Evolutionary conservation across 2,888 invertebrate genomes (phyloP), one percentile per base, ranked within the genome.

Genomic region (Diarsia mendica): DNA sequence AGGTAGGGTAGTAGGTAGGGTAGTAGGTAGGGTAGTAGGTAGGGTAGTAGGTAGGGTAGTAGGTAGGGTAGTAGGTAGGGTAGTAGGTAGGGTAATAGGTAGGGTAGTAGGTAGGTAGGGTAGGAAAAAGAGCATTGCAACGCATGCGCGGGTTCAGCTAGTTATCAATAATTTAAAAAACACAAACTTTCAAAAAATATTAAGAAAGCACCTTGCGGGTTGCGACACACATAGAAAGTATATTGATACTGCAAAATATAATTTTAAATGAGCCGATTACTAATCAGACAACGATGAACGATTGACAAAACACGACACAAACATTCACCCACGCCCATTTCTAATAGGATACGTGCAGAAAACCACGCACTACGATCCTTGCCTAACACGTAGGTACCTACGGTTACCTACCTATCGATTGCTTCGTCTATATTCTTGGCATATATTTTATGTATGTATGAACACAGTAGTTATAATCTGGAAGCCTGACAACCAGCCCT

Each of bases 231-330:
- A 13, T 2, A 13, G 10, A 39, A n/a, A 13, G 5, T 13, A 53
- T 4, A 33, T 68, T 44, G 3, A 15, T 49, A 75, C n/a, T 44
- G 15, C 18, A 3, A 13, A 55, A 55, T 49, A 55, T 49, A 15
- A 44, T 78, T 58, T 76, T 39, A 65, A 77, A 75, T 75, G 23
- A 68, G 70, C 23, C 78, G 11, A 78, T 75, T 78, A 51, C 68
- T 75, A 75, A 78, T 68, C 75, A 39, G 28, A 28, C 28, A 3
- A 44, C 68, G 78, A 67, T 77, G 48, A 49, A n/a, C 75, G 48
- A 67, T 77, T 58, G 48, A 78, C 58, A 58, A 75, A 68, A 78
- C 48, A 33, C n/a, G 55, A 28, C 6, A 77, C 33, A 46, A 15
- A 74, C 78, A 78, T 77, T 75, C 75, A 75, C 9, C 58, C 44